These are phyloP conservation scores for Cephus pygmeus DNA, from an alignment of 2,888 invertebrate species.

Conservation along the genomic window DNA sequence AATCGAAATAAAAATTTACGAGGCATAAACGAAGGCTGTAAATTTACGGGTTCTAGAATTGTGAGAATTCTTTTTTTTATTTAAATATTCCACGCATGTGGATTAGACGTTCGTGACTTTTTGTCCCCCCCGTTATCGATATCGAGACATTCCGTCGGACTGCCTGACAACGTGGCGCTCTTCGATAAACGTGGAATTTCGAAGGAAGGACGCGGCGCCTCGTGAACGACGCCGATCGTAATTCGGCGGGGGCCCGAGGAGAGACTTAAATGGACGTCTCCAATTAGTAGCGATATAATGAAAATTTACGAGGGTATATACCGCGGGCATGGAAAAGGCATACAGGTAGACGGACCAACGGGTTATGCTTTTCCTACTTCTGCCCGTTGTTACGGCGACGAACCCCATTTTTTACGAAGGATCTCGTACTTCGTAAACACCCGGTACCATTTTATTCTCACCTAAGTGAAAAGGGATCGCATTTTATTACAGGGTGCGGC, in stretches of 20 bases:
- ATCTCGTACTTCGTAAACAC: not conserved
- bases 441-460: not conserved
- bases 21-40: too few species aligned
- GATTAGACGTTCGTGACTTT: too few species aligned
- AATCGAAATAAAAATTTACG: too few species aligned
- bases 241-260: not conserved
- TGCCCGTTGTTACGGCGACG: not conserved
- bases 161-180: not conserved
- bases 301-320: not conserved
- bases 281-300: not conserved
- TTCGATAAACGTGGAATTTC: not conserved
- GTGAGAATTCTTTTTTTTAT: not conserved
- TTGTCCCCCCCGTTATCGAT: not conserved
- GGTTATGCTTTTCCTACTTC: not conserved
- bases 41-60: not conserved
- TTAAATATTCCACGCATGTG: not conserved
- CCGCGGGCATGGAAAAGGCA: not conserved
- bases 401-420: not conserved
- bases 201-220: not conserved
- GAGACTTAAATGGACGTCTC: not conserved
- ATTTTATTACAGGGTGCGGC: not conserved
- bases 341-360: not conserved
- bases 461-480: not conserved
- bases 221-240: not conserved
- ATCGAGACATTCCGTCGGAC: not conserved